Base-by-base conservation (phyloP, 2,113 vertebrate species). In the Apodemus speciosus region DNA sequence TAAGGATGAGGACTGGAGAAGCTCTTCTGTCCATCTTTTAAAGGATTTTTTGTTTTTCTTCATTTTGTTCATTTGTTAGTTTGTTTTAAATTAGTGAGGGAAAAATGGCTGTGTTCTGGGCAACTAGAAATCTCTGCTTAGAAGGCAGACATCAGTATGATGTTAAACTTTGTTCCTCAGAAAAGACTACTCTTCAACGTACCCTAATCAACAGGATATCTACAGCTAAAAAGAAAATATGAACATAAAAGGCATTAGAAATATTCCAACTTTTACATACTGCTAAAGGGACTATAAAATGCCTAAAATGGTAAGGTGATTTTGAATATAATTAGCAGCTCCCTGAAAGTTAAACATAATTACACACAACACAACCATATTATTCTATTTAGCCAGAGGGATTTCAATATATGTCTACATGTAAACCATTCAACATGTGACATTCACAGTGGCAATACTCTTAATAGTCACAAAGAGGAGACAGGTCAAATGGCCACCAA, bases 101-200 rank as follows among this genome's bases (percentile, higher is more conserved):
- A 76, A 91, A 62, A 25, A 18, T 46, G 51, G 10, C 20, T 92
- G 9, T 92, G 2, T 46, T 94, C 46, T 76, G n/a, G 21, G 38
- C 73, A 94, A 86, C 15, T 49, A 40, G 58, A 21, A 62, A 92
- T 84, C 80, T 85, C 89, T 58, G 87, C 81, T 92, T 73, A 76
- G 66, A 89, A 27, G 8, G 11, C 15, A 93, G n/a, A 85, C 27
- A 90, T 90, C 51, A 49, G 84, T 51, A 93, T 90, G 68, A 69
- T 13, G 1, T 93, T 53, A 79, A 93, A 32, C 3, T 83, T 27
- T 69, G 4, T 18, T 68, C 64, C 60, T 87, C 3, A 84, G 56
- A 83, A 89, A 89, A 87, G 38, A 93, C 25, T 72, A 91, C 8
- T 68, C 51, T 66, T 95, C 62, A 25, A 92, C 40, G 88, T 27